These are phyloP conservation scores for Chaetorhynchus papuensis DNA, from an alignment of 2,113 vertebrate genomes.

Conservation along the genomic window DNA sequence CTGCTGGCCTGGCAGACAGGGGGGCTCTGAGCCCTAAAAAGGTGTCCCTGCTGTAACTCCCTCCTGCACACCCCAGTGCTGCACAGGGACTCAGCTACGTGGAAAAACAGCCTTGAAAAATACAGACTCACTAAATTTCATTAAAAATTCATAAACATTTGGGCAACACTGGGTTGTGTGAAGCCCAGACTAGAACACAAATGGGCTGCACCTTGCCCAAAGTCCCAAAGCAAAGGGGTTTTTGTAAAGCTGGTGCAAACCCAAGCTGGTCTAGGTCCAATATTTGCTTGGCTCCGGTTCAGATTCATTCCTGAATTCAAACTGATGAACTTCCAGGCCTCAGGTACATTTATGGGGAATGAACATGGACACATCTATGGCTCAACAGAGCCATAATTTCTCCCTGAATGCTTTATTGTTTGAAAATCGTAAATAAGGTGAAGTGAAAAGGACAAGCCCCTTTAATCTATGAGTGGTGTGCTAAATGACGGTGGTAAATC, in stretches of 20 bases:
- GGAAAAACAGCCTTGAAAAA: neutral
- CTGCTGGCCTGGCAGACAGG: neutral
- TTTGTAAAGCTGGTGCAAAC: neutral
- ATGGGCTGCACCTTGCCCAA: neutral
- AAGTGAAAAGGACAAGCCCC: constrained; percentile 54
- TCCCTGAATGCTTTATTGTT: constrained; percentile 47
- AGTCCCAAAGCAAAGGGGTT: neutral
- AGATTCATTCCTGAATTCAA: neutral
- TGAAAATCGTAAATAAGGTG: constrained; percentile 45
- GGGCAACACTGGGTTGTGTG: neutral
- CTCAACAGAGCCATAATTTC: constrained; percentile 42
- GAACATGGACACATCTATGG: neutral
- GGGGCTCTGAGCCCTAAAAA: neutral
- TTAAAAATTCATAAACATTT: neutral
- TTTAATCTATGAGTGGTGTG: constrained; percentile 30
- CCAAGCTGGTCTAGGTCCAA: neutral
- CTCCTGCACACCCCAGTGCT: neutral
- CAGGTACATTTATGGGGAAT: neutral
- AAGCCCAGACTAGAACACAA: neutral
- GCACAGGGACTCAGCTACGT: neutral
- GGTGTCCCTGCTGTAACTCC: neutral
- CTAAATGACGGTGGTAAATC: constrained; percentile 43
- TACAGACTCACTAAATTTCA: neutral
- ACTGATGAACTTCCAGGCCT: neutral
- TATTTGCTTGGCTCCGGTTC: neutral